A percentile compares a stretch with the other conserved stretches of the same genome.
Conservation (phyloP, 2,113 vertebrate species). For the Pluvianellus socialis region DNA sequence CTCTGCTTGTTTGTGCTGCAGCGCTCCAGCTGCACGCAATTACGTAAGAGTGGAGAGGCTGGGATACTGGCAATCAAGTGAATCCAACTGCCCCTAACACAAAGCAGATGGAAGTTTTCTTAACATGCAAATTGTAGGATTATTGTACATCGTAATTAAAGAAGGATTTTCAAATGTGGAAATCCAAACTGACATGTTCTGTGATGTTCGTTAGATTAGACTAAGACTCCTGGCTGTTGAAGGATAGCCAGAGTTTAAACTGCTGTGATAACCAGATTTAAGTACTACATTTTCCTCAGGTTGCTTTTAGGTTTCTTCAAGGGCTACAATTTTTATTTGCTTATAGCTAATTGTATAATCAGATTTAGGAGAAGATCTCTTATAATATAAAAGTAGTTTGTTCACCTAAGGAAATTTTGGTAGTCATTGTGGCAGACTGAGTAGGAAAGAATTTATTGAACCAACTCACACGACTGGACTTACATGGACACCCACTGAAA, state of each 20-base stretch:
- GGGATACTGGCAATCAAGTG: constrained; percentile 60
- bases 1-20: background rate
- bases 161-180: constrained; percentile 27
- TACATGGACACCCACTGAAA: background rate
- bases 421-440: background rate
- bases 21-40: constrained; percentile 64
- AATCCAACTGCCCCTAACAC: constrained; percentile 64
- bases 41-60: constrained; percentile 50
- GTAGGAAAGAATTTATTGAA: background rate
- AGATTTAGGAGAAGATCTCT: background rate
- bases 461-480: background rate
- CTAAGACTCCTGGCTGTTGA: background rate
- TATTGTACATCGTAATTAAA: constrained; percentile 53
- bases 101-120: constrained; percentile 70
- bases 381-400: background rate
- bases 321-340: background rate
- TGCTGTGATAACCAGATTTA: background rate
- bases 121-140: constrained; percentile 40
- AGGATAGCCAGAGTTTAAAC: background rate
- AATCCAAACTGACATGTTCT: background rate
- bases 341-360: background rate
- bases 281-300: background rate
- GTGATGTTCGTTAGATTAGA: background rate
- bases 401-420: background rate
- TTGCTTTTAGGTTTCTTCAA: background rate